phyloP scores from a whole-genome alignment of 2,888 invertebrate genomes.

The Morinoia aosen region DNA sequence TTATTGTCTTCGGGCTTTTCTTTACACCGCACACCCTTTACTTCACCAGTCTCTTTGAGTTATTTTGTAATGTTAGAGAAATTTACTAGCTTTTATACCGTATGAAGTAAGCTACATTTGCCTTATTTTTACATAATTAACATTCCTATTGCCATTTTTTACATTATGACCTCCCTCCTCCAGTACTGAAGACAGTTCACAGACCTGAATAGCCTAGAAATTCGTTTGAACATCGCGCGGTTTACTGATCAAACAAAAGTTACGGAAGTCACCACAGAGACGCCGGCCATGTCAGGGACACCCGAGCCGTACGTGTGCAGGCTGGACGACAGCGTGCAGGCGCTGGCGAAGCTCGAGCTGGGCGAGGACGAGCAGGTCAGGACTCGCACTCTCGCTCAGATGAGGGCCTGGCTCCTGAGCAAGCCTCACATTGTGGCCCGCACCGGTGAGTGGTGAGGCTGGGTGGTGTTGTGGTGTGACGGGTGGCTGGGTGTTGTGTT shows the following conservation, averaged over 20 bases:
- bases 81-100: not conserved
- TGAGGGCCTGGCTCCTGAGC: slow-evolving; percentile 76
- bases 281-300: not conserved
- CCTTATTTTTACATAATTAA: not conserved
- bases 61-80: not conserved
- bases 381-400: slow-evolving; percentile 73
- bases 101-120: no score
- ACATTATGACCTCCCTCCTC: no score
- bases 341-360: slow-evolving; percentile 73
- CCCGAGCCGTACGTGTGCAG: slow-evolving; percentile 39
- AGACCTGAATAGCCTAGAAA: not conserved
- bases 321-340: slow-evolving; percentile 55
- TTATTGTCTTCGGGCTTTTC: no score
- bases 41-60: not conserved
- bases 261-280: no score
- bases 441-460: slow-evolving; percentile 77
- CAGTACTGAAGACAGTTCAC: not conserved
- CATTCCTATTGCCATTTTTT: not conserved
- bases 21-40: not conserved
- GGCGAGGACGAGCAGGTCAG: slow-evolving; percentile 75
- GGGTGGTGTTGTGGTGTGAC: not conserved
- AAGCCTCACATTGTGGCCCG: slow-evolving; percentile 76
- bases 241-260: no score
- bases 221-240: no score
- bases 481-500: not conserved